Base-by-base conservation (phyloP, 2,113 vertebrate species). In the Paraplagusia blochii region DNA sequence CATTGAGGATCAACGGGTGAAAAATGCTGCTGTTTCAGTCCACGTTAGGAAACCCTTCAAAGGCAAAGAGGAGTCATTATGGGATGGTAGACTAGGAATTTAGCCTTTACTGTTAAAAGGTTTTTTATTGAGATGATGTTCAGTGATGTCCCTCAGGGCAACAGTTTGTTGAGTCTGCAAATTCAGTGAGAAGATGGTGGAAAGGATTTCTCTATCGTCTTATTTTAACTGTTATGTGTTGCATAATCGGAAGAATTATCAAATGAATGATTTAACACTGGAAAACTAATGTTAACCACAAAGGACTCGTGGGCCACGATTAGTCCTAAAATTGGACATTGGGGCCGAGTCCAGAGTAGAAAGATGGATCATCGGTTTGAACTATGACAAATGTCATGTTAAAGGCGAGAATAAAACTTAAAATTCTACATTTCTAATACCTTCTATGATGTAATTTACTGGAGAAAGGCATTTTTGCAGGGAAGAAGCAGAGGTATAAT, bases 1-100 rank as follows among this genome's bases (percentile, higher is more conserved):
- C 87, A 84, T 88, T 88, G 76, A 87, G 84, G 77, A 82, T 62
- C 4, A 44, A 66, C 35, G 75, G 74, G 67, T 72, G 69, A 73
- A 70, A 80, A 65, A 75, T 74, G 69, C 73, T 69, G 76, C 80
- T 82, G 82, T 79, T 85, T 79, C 46, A 68, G 65, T 49, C 62
- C 34, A 72, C 65, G 75, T 78, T 76, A 69, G 67, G 72, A 59
- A 76, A 49, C 50, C 65, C 73, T 65, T 60, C 66, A 76, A 73
- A 66, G 6, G 22, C 22, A 29, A 6, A 29, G 22, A 6, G 22
- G 22, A 29, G 22, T 29, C 22, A 29, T 40, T 40, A 40, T 40
- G 38, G 42, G 49, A 15, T 76, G 80, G 53, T 64, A 76, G 68
- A 47, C 58, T 79, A 67, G 64, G 78, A 74, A 78, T 71, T 83